Percentiles rank a stretch among this genome's conserved stretches.
phyloP scores from a whole-genome alignment of 2,113 vertebrate genomes.

The human (Homo sapiens) region DNA sequence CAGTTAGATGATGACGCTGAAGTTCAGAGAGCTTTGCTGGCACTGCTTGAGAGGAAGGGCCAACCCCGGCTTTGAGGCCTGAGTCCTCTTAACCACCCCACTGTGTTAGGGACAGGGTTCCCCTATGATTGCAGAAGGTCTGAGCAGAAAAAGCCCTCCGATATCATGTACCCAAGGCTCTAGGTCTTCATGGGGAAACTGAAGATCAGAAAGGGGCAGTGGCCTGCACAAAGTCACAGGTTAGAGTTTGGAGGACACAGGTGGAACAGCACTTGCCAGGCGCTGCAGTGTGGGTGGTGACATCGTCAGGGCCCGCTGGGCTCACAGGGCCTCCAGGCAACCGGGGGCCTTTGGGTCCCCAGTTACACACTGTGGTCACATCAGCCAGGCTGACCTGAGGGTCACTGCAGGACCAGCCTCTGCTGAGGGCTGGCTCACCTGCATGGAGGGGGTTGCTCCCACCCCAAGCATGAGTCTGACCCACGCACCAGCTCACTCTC shows the following conservation, averaged over 20 bases:
- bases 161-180: not conserved
- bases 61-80: not conserved
- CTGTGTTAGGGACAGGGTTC: not conserved
- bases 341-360: not conserved
- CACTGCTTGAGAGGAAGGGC: not conserved
- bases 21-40: slow-evolving; percentile 9
- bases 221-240: not conserved
- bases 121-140: not conserved
- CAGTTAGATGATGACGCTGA: not conserved
- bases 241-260: not conserved
- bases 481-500: not conserved
- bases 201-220: not conserved
- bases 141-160: not conserved
- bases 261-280: not conserved
- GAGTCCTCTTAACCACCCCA: not conserved
- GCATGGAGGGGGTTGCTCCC: not conserved
- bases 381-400: not conserved
- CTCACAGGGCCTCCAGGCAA: not conserved
- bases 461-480: not conserved
- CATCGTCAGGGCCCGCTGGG: not conserved
- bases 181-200: not conserved
- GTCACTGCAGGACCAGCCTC: not conserved
- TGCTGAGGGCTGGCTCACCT: not conserved
- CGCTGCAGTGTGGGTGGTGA: not conserved
- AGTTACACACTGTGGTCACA: not conserved